Evolutionary conservation across 1,140 invertebrate genomes (phyloP), one percentile per base, ranked within the genome.

Genomic region (Ceratosolen solmsi): DNA sequence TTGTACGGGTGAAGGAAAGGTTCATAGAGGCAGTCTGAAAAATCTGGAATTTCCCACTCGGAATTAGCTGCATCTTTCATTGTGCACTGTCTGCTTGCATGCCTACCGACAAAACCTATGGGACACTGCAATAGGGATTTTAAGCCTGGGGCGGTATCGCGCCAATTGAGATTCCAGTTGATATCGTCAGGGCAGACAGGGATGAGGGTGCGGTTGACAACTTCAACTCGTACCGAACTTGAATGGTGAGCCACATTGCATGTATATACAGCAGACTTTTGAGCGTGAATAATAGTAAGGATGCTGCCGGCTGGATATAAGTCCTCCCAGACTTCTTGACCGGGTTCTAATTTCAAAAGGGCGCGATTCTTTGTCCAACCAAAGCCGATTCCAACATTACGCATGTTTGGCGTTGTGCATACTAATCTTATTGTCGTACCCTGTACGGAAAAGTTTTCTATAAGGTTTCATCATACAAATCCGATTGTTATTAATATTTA

Each of bases 321-420:
- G 86, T 96, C 95, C 86, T 96, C 96, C 94, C 95, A 96, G 75
- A 95, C 95, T 84, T 96, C 95, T 1, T 92, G 92, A 3, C 94
- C 94, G 0, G 94, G 94, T 33, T 93, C 93, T 33, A 96, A 92
- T 41, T 94, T 94, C 8, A 96, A 92, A 2, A 96, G 90, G 7
- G 93, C 94, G 27, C 94, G 94, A 85, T 96, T 96, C 82, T 95
- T 94, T 0, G 95, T 95, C 96, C 95, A 96, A 84, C 95, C 96
- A 84, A 96, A 96, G 3, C 95, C 95, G n/a, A 96, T 91, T 5
- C 85, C 89, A 1, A 89, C 87, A 63, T 87, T 88, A 27, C 84
- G 88, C 88, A 91, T 89, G 56, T 91, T 91, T 1, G 89, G 89
- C 1, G 88, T 89, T 76, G 87, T 91, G 75, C 91, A 92, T 33